Percentiles rank a stretch among this genome's conserved stretches.
Evolutionary conservation across 2,113 vertebrate genomes (phyloP).

Genomic region (Varanus salvator): DNA sequence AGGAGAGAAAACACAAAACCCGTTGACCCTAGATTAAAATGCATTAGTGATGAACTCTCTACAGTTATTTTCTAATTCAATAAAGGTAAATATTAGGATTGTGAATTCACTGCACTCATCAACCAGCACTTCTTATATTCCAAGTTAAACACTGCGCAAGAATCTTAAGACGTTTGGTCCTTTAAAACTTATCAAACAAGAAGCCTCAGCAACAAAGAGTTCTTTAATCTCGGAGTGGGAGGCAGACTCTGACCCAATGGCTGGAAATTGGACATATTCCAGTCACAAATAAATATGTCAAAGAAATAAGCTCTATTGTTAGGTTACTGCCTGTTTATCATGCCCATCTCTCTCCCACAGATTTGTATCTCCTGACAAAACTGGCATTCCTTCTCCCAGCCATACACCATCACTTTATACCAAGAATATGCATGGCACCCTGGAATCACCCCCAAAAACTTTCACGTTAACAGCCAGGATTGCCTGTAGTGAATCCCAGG

Average conservation of each 20-base stretch:
- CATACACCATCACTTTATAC: not conserved
- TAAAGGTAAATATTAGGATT: not conserved
- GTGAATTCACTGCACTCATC: not conserved
- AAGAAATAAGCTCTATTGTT: slow-evolving; percentile 5
- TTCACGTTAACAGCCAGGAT: not conserved
- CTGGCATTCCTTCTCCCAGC: not conserved
- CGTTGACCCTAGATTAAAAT: not conserved
- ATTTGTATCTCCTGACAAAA: not conserved
- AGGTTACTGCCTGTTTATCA: not conserved
- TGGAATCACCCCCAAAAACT: not conserved
- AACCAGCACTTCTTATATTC: not conserved
- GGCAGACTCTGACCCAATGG: not conserved
- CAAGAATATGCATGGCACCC: not conserved
- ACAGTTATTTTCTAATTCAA: not conserved
- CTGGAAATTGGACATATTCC: slow-evolving; percentile 24
- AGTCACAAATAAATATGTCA: slow-evolving; percentile 14
- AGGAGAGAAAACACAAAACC: no score
- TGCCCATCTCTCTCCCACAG: slow-evolving; percentile 1
- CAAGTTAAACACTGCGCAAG: not conserved
- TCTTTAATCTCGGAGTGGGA: slow-evolving; percentile 19
- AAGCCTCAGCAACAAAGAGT: slow-evolving; percentile 2
- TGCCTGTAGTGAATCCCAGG: not conserved
- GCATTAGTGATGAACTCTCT: not conserved
- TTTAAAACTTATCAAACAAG: slow-evolving; percentile 18
- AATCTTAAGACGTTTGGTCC: not conserved